A percentile compares a stretch with the other conserved stretches of the same genome.
Conservation (phyloP, 2,113 vertebrate species). For the Notechis scutatus region DNA sequence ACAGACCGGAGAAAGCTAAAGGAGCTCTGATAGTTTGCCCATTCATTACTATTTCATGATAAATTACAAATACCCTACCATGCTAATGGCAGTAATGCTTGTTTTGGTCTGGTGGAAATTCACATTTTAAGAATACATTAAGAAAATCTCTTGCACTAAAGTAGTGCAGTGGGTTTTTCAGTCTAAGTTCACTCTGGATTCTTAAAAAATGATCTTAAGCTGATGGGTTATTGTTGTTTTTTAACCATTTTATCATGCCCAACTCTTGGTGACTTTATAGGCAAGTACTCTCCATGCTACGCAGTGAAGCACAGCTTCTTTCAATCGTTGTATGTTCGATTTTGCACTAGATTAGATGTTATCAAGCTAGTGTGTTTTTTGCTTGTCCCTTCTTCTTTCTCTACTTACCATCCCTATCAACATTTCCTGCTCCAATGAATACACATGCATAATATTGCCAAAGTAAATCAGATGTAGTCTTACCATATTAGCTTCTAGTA, state of each 20-base stretch:
- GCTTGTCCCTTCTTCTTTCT: not conserved
- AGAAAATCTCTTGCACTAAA: not conserved
- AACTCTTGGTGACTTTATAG: too few species aligned
- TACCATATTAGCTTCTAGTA: not conserved
- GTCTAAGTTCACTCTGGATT: rapidly evolving
- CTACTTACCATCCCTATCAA: not conserved
- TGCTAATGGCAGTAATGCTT: not conserved
- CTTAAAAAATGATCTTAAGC: not conserved
- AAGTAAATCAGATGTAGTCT: not conserved
- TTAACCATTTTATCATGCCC: not conserved
- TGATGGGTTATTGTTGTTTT: not conserved
- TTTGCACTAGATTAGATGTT: not conserved
- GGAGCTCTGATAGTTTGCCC: not conserved
- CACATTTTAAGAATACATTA: not conserved
- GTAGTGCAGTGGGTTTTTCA: not conserved
- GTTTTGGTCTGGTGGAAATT: not conserved
- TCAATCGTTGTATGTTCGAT: not conserved
- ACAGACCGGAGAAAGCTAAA: not conserved
- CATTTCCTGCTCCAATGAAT: not conserved
- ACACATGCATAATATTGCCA: not conserved
- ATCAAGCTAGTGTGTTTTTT: not conserved
- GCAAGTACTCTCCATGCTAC: too few species aligned
- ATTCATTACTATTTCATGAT: not conserved
- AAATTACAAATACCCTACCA: not conserved
- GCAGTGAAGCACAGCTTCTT: not conserved